Conservation (phyloP, 2,113 vertebrate species). For the Trochalopteron elliotii region DNA sequence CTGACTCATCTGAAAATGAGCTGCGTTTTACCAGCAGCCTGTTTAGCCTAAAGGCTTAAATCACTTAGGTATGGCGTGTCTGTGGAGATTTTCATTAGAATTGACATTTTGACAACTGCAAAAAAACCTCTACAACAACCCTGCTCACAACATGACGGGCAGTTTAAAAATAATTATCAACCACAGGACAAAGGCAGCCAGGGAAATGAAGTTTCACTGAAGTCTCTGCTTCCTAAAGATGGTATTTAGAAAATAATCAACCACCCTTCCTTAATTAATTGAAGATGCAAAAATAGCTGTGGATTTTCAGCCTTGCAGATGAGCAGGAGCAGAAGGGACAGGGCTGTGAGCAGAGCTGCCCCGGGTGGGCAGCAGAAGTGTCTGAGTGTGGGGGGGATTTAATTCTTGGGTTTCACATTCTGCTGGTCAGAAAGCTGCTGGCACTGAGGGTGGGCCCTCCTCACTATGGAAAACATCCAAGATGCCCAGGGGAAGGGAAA, state of each 20-base stretch:
- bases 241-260: background rate
- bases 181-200: background rate
- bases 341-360: background rate
- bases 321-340: background rate
- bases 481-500: background rate
- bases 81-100: conserved; percentile 66
- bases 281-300: background rate
- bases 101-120: conserved; percentile 65
- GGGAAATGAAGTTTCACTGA: conserved; percentile 8
- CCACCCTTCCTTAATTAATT: background rate
- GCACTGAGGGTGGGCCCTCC: background rate
- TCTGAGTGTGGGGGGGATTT: background rate
- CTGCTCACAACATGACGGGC: background rate
- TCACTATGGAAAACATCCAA: background rate
- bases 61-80: conserved; percentile 29
- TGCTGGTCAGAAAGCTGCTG: background rate
- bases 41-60: conserved; percentile 61
- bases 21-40: conserved; percentile 21
- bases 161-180: conserved; percentile 57
- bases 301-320: background rate
- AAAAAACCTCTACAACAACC: background rate
- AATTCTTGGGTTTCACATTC: background rate
- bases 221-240: background rate
- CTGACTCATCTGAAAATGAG: conserved; percentile 55
- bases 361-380: background rate